phyloP scores from a whole-genome alignment of 2,797 vertebrate species.

The Bovichtus variegatus region DNA sequence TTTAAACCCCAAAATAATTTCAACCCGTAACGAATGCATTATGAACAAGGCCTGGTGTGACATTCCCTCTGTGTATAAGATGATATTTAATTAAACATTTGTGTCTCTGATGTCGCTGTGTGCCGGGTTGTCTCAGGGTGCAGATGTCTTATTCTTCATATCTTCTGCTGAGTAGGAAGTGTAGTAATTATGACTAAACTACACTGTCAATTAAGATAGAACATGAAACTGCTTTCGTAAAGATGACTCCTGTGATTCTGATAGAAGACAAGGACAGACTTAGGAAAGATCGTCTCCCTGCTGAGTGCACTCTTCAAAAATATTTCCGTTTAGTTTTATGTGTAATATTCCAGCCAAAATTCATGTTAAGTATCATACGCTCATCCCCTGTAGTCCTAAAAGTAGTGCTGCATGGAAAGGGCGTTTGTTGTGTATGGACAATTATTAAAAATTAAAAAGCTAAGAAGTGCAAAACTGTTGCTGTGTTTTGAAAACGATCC shows the following conservation, averaged over 20 bases:
- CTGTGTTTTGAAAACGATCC: not conserved
- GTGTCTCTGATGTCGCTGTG: slow-evolving; percentile 16
- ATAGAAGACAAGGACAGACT: not conserved
- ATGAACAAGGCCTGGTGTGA: not conserved
- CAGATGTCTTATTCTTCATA: slow-evolving; percentile 38
- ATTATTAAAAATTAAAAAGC: not conserved
- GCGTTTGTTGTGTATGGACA: too few relatives aligned
- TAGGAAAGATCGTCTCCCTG: not conserved
- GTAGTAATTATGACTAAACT: slow-evolving; percentile 39
- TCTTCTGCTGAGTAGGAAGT: slow-evolving; percentile 21
- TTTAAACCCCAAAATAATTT: not conserved
- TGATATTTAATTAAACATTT: slow-evolving; percentile 28
- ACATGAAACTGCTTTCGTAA: slow-evolving; percentile 31
- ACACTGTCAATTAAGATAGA: slow-evolving; percentile 25
- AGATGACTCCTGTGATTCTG: not conserved
- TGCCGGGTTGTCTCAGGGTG: slow-evolving; percentile 1
- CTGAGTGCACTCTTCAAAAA: not conserved
- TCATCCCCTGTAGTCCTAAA: not conserved
- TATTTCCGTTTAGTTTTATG: not conserved
- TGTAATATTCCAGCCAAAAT: not conserved
- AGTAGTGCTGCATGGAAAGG: too few relatives aligned
- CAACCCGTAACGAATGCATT: not conserved
- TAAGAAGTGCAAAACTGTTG: not conserved
- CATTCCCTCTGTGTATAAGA: slow-evolving; percentile 6
- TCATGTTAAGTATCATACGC: not conserved